Evolutionary conservation across 2,113 vertebrate species (phyloP), one percentile per base, ranked within the genome.

Genomic region (Choloepus hoffmanni): DNA sequence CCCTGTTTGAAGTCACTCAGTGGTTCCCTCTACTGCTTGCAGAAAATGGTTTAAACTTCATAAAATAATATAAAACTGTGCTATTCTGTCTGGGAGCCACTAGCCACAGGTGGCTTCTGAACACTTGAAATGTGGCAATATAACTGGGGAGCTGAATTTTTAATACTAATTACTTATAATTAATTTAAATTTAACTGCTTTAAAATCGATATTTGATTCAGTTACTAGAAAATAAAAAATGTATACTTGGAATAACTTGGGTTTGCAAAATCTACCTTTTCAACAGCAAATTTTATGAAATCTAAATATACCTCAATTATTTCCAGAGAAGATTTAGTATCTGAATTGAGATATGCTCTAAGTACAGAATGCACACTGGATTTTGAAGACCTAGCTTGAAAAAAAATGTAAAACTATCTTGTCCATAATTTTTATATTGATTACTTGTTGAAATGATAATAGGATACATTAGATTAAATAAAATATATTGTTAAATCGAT

Each of bases 401-500:
- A 62, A 62, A 68, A 84, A 89, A 53, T 18, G 10, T 67, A 79
- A 92, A 85, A 58, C 19, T 53, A 63, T 63, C 33, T 70, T 21
- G 28, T 33, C 53, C 79, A 62, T 63, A 36, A 55, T 72, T 93
- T 84, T 62, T 83, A 78, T 62, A 68, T 55, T 85, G 72, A 77
- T 89, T 82, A 82, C 21, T 65, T 68, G 28, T 86, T 82, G 55
- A 90, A 86, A 94, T 72, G 10, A 26, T 84, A 65, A 73, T 76
- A 60, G n/a, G n/a, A 58, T 36, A 76, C 9, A 50, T 45, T 36
- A 78, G 45, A 21, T 60, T 67, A 85, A 67, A 82, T 55, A 78
- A 89, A 81, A 43, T 43, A 43, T 30, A 50, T 26, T 65, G 4
- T 67, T 43, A 74, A 82, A 81, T 55, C 60, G 24, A 43, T 92